Base-by-base conservation (phyloP, 2,888 invertebrate genomes). In the Acanthacorydalis orientalis region DNA sequence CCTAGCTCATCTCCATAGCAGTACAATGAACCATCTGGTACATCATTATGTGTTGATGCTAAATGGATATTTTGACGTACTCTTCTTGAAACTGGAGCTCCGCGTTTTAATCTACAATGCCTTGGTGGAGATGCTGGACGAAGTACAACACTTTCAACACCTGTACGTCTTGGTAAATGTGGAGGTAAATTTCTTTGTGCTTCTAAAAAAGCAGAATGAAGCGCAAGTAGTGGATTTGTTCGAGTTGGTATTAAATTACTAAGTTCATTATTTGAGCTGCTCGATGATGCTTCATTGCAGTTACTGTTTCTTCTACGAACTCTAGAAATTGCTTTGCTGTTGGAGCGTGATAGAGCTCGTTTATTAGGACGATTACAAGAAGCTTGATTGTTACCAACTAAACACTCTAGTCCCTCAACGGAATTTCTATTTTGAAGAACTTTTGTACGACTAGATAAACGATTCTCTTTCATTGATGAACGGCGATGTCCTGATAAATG, bases 1-100 rank as follows among this genome's bases (percentile, higher is more conserved):
- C 87, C 88, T 56, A 78, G 77, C 59, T 89, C 88, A 57, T 90
- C 89, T 62, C 83, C 78, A 58, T 87, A 88, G 61, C 82, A 87
- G 63, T 90, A 89, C 38, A 87, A 81, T 1, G 88, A 84, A 10
- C 87, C 88, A 56, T 88, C 85, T 2, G 73, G 75, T 0, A 87
- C 87, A 58, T 90, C 90, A 48, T 85, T 82, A 57, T 87, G 85
- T 31, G 80, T 83, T 23, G 78, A 78, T 4, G 88, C 88, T 48
- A 86, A 71, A 59, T 88, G 86, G 10, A 37, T 37, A 42, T 31
- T 31, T 12, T 42, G 42, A 31, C 42, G 35, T 14, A 35, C 12
- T 34, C 47, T 16, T 12, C 42, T 16, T 10, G 34, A 40, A n/a
- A 47, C 35, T 1, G 47, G 42, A 7, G 47, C 37, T 15, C 52